Evolutionary conservation across 2,113 vertebrate genomes (phyloP), one percentile per base, ranked within the genome.

Genomic region (Dendropsophus ebraccatus): DNA sequence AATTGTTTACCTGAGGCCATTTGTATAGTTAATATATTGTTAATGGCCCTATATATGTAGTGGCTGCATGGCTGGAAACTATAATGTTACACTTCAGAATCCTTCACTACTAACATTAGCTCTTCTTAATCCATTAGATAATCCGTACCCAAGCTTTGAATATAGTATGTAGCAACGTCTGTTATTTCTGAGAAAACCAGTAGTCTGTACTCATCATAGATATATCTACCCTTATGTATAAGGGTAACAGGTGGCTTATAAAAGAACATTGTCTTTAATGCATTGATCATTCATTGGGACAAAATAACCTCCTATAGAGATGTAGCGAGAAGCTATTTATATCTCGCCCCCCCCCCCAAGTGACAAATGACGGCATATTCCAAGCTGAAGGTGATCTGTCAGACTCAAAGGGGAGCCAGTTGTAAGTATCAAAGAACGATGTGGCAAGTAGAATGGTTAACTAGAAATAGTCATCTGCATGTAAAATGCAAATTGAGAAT

Each of bases 251-350:
- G 67, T 90, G 88, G 89, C 88, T 88, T 88, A 87, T 89, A 30
- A 21, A 30, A 28, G 13, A 11, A 77, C 30, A 88, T 73, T 85
- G 86, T 75, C 88, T 91, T 88, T 83, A 88, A 88, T 88, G 88
- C 87, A 74, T 88, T 86, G 87, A 72, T 85, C 86, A 83, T 70
- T 87, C 82, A 87, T 0, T 81, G 88, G 89, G 82, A 87, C 73
- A 79, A 87, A 37, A 5, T 35, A 80, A 87, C n/a, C 84, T 88
- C 87, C 73, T 37, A 32, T 32, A 70, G 67, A 88, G 90, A 88
- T 88, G 91, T 88, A 88, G 88, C 88, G 91, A 87, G 89, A 85
- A 21, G 6, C 88, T 91, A 88, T 88, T 90, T 89, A 88, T 88
- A 88, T 80, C 87, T 76, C 65, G 6, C 89, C 2, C 5, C 3